A percentile compares a stretch with the other conserved stretches of the same genome.
These are phyloP conservation scores for Cinclus mexicanus DNA, from an alignment of 2,113 vertebrate species.

Conservation along the genomic window DNA sequence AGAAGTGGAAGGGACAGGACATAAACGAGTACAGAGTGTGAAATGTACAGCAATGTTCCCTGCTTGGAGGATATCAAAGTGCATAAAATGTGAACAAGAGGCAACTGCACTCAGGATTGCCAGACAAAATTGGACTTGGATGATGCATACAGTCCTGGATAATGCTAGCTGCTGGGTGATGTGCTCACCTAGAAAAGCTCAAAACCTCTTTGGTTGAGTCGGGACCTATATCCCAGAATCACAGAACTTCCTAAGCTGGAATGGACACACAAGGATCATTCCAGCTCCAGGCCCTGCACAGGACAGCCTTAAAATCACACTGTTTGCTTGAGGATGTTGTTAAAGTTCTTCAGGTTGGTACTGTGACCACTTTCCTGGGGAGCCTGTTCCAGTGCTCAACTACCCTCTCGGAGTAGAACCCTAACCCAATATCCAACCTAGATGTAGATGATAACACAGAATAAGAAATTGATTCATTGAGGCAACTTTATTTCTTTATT, in stretches of 20 bases:
- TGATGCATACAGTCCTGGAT: background rate
- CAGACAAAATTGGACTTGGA: background rate
- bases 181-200: background rate
- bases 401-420: background rate
- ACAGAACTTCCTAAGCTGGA: background rate
- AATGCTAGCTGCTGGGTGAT: background rate
- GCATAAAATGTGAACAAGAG: background rate
- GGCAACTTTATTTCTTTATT: background rate
- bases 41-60: background rate
- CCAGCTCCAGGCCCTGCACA: background rate
- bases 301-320: background rate
- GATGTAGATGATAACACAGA: background rate
- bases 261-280: background rate
- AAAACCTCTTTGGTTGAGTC: background rate
- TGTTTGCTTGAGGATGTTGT: background rate
- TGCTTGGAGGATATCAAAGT: background rate
- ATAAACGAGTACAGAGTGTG: accelerated
- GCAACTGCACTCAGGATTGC: background rate
- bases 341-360: background rate
- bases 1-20: background rate
- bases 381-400: background rate
- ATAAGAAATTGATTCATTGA: background rate
- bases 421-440: background rate
- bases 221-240: background rate
- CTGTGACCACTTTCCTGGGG: background rate